These are phyloP conservation scores for Cyanoramphus novaezelandiae DNA, from an alignment of 2,113 vertebrate species.

Conservation along the genomic window DNA sequence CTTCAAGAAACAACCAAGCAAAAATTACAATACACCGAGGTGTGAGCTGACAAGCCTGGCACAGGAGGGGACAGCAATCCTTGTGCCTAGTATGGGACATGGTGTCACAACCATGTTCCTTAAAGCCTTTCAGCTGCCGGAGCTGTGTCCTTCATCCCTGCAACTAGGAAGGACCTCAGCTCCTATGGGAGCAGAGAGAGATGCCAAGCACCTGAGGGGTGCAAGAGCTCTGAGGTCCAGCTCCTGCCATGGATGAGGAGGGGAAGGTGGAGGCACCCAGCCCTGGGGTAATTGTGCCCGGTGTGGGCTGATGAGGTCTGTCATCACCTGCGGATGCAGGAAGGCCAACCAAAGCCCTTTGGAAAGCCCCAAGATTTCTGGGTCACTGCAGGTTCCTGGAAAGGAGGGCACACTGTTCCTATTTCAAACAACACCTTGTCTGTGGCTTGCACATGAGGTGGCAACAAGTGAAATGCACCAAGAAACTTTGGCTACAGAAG, in stretches of 20 bases:
- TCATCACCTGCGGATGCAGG: fast-evolving
- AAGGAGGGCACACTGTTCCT: background rate
- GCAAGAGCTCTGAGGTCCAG: background rate
- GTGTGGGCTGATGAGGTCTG: background rate
- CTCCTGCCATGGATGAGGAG: fast-evolving
- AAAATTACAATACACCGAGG: background rate
- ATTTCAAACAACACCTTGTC: background rate
- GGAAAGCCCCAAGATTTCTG: background rate
- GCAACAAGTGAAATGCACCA: background rate
- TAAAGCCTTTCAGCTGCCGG: background rate
- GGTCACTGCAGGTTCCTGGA: background rate
- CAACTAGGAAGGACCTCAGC: background rate
- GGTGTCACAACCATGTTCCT: background rate
- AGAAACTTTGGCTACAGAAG: background rate
- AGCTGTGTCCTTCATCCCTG: background rate
- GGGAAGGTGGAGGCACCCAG: background rate
- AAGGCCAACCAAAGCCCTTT: background rate
- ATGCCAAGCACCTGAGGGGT: background rate
- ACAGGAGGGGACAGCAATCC: background rate
- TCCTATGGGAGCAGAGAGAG: fast-evolving
- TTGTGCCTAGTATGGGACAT: background rate
- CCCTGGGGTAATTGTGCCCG: background rate
- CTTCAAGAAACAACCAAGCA: constrained; percentile 1
- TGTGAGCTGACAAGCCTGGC: constrained; percentile 13
- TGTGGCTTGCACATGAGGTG: background rate